Evolutionary conservation across 2,797 vertebrate genomes (phyloP), one percentile per base, ranked within the genome.

Genomic region (Neomorphus geoffroyi): DNA sequence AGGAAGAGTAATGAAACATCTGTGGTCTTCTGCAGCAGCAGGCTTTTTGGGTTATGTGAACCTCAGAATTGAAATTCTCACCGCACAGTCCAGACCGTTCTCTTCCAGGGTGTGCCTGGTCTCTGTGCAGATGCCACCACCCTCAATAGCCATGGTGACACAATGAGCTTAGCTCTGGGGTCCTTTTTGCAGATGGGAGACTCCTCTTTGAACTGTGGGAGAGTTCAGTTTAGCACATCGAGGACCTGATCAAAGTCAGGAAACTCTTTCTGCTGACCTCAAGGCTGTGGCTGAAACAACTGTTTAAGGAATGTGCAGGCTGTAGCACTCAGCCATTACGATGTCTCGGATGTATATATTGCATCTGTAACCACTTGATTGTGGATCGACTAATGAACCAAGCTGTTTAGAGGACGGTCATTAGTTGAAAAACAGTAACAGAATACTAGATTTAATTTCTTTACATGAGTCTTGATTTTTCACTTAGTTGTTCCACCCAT

Each of bases 391-490:
- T 95, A 75, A 82, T 78, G 73, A 83, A 39, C 10, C 3, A 72
- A 48, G 41, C 62, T 83, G 30, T 65, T 77, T 19, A 65, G 43
- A 85, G 65, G 35, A 61, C 3, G 19, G 41, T 84, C 21, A 8
- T 53, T 69, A 28, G 17, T 45, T 53, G 28, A 80, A 92, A 93
- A 95, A 48, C 84, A 90, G 88, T 64, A 77, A 43, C 2, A 2
- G 18, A 75, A 35, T 46, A 54, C 43, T 62, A 11, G 23, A 60
- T 61, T 67, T 54, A 5, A 74, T 95, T 95, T 94, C 67, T 77
- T 72, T 72, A 43, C 77, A 78, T n/a, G 33, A 19, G 26, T 94
- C 91, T 96, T 86, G 41, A 80, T 93, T 95, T 97, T 80, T 94
- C 27, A 24, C 73, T 93, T 96, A 87, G 79, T 91, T 93, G 35